phyloP scores from a whole-genome alignment of 2,113 vertebrate species.

The Notarius lentiginosus region DNA sequence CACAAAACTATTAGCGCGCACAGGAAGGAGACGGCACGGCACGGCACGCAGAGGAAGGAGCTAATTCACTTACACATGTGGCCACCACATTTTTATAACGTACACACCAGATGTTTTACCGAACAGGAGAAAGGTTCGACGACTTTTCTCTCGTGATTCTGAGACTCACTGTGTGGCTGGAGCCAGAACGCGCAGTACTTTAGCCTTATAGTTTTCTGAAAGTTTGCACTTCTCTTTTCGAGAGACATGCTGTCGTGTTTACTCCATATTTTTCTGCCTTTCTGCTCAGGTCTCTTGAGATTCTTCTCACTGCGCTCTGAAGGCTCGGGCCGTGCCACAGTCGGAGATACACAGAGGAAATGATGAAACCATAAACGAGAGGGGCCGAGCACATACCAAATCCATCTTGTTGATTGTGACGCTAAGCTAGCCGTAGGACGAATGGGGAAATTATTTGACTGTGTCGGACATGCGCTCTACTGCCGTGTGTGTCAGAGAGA shows the following conservation, averaged over 20 bases:
- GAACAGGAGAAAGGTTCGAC: background rate
- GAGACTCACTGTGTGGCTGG: background rate
- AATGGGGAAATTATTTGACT: constrained; percentile 38
- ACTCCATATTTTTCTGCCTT: constrained; percentile 17
- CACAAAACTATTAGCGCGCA: constrained; percentile 4
- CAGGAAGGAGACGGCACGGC: constrained; percentile 40
- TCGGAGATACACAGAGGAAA: constrained; percentile 47
- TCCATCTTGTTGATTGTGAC: constrained; percentile 47
- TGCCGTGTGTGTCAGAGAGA: background rate
- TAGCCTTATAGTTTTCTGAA: background rate
- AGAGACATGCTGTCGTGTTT: constrained; percentile 28
- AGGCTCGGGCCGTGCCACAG: constrained; percentile 53
- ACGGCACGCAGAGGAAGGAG: constrained; percentile 41
- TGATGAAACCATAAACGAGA: constrained; percentile 47
- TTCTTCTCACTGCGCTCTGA: constrained; percentile 32
- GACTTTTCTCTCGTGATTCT: background rate
- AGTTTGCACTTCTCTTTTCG: constrained; percentile 10
- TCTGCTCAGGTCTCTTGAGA: constrained; percentile 27
- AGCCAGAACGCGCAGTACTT: background rate
- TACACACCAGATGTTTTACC: constrained; percentile 2
- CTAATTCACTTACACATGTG: constrained; percentile 43
- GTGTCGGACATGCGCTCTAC: constrained; percentile 12
- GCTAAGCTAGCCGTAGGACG: constrained; percentile 32
- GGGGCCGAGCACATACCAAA: constrained; percentile 15
- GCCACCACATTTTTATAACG: constrained; percentile 25